Evolutionary conservation across 2,797 vertebrate genomes (phyloP).

Genomic region (Otus scops): DNA sequence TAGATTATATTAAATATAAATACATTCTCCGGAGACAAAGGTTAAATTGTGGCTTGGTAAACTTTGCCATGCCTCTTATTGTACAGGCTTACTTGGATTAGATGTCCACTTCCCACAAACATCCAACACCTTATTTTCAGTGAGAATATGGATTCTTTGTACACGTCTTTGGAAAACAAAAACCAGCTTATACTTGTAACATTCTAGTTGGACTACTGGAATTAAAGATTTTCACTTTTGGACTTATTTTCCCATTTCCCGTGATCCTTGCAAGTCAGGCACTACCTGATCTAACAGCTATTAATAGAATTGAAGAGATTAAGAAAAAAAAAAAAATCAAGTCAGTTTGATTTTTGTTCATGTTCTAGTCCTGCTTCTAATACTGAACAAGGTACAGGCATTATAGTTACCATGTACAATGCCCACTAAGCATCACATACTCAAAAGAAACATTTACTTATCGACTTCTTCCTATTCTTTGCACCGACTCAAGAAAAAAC

Average conservation of each 20-base stretch:
- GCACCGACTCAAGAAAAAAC: not conserved
- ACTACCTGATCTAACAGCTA: not conserved
- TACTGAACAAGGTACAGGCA: not conserved
- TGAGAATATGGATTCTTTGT: not conserved
- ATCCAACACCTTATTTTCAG: not conserved
- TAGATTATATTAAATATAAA: not conserved
- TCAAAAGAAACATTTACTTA: not conserved
- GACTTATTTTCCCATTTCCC: not conserved
- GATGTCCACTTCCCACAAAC: rapidly evolving
- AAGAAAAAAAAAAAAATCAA: not conserved
- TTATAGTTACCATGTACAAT: not conserved
- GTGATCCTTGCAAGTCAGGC: not conserved
- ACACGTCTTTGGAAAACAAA: not conserved
- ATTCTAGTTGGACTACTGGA: not conserved
- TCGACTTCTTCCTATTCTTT: not conserved
- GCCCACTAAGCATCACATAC: not conserved
- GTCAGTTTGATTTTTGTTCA: not conserved
- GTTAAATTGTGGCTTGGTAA: not conserved
- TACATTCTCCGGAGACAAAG: not conserved
- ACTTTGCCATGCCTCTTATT: not conserved
- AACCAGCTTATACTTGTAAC: not conserved
- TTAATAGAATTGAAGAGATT: not conserved
- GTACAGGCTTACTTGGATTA: not conserved
- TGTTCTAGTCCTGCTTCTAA: not conserved
- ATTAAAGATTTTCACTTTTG: not conserved